phyloP scores from a whole-genome alignment of 2,797 vertebrate genomes.

The Hafferia zeledoni region DNA sequence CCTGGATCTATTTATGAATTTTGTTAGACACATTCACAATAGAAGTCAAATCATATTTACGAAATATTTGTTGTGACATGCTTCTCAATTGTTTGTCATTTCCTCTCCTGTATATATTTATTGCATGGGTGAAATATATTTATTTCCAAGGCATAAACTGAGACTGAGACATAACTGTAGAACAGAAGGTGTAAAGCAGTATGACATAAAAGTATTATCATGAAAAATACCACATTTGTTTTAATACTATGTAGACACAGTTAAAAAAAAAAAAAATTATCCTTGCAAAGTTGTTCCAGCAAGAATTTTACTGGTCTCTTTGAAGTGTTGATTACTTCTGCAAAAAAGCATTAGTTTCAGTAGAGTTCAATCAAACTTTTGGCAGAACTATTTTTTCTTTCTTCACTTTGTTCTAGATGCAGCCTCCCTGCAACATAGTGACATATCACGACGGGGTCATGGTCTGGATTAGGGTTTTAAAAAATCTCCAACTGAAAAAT shows the following conservation, averaged over 20 bases:
- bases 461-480: background rate
- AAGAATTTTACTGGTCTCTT: background rate
- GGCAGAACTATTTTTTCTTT: background rate
- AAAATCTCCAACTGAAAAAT: fast-evolving
- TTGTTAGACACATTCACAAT: background rate
- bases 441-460: background rate
- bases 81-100: background rate
- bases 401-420: background rate
- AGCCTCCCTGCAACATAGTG: background rate
- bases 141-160: background rate
- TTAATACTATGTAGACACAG: background rate
- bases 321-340: background rate
- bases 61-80: background rate
- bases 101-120: background rate
- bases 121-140: background rate
- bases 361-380: background rate
- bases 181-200: background rate
- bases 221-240: background rate
- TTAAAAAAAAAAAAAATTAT: background rate
- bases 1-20: background rate
- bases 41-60: background rate
- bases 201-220: background rate
- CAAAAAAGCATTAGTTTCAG: background rate
- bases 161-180: background rate
- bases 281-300: background rate